Conservation (phyloP, 2,113 vertebrate species). For the Egretta garzetta region DNA sequence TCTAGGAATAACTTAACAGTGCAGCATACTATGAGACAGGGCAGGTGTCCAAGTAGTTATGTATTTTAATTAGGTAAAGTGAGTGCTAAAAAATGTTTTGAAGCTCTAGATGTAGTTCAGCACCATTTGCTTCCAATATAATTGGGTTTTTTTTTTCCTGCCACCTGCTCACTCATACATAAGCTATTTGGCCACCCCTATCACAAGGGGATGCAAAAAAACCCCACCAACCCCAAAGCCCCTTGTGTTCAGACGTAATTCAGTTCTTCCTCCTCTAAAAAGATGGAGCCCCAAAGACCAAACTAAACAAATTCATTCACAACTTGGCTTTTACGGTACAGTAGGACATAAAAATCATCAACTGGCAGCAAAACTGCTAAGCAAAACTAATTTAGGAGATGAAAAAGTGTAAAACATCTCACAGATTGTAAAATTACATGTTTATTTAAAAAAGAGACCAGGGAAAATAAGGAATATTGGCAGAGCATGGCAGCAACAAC, state of each 20-base stretch:
- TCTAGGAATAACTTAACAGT: not conserved
- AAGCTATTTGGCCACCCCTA: not conserved
- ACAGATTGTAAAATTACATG: slow-evolving; percentile 20
- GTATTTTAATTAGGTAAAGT: not conserved
- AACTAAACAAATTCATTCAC: slow-evolving; percentile 16
- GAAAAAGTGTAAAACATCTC: slow-evolving; percentile 18
- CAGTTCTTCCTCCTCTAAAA: not conserved
- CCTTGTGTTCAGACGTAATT: not conserved
- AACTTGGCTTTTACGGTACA: not conserved
- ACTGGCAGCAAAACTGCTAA: slow-evolving; percentile 31
- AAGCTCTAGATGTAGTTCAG: not conserved
- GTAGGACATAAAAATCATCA: slow-evolving; percentile 21
- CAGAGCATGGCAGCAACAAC: not conserved
- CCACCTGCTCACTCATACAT: not conserved
- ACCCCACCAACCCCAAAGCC: too few species aligned
- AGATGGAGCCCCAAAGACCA: not conserved
- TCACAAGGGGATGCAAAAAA: not conserved
- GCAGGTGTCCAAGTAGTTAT: not conserved
- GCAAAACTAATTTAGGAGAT: slow-evolving; percentile 34
- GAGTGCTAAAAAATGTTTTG: not conserved
- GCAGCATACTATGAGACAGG: not conserved
- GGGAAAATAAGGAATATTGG: not conserved
- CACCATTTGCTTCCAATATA: not conserved
- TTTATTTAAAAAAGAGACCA: not conserved
- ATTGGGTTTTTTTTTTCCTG: not conserved